Percentiles rank a stretch among this genome's conserved stretches.
Evolutionary conservation across 1,140 invertebrate genomes (phyloP).

Genomic region (Bradynema listronoti): DNA sequence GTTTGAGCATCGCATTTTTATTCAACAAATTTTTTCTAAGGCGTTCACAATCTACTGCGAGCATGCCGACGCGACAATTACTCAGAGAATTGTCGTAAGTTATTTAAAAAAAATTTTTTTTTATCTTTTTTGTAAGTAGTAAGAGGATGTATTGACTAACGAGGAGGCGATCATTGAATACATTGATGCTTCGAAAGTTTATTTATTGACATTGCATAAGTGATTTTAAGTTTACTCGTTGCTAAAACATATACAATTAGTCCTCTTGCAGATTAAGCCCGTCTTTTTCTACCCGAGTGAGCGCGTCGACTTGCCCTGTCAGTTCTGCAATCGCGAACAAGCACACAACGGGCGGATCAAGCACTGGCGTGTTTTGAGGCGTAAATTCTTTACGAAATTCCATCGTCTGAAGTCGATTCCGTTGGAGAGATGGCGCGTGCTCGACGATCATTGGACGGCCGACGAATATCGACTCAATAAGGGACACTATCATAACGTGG

Average conservation of each 20-base stretch:
- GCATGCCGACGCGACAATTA: too few relatives aligned
- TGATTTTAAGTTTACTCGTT: too few relatives aligned
- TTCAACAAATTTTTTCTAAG: conserved; percentile 2
- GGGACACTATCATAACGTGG: neutral
- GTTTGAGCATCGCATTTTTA: neutral
- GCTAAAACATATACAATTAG: too few relatives aligned
- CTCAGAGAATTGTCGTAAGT: neutral
- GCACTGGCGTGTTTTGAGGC: conserved; percentile 18
- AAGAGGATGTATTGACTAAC: too few relatives aligned
- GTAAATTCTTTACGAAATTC: neutral
- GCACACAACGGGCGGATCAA: conserved; percentile 30
- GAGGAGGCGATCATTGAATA: too few relatives aligned
- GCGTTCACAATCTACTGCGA: too few relatives aligned
- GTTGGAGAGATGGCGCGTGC: neutral
- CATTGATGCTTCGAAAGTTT: too few relatives aligned
- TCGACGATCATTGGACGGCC: neutral
- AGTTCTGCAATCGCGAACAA: conserved; percentile 14
- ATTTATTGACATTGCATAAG: too few relatives aligned
- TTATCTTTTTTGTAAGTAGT: too few relatives aligned
- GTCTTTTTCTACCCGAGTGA: conserved; percentile 35
- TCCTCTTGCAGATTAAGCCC: conserved; percentile 22
- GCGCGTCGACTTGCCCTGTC: conserved; percentile 27
- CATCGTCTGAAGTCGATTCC: neutral
- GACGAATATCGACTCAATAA: conserved; percentile 6
- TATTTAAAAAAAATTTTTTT: conserved; percentile 5